Base-by-base conservation (phyloP, 2,888 invertebrate genomes). In the Exocentrus adspersus region DNA sequence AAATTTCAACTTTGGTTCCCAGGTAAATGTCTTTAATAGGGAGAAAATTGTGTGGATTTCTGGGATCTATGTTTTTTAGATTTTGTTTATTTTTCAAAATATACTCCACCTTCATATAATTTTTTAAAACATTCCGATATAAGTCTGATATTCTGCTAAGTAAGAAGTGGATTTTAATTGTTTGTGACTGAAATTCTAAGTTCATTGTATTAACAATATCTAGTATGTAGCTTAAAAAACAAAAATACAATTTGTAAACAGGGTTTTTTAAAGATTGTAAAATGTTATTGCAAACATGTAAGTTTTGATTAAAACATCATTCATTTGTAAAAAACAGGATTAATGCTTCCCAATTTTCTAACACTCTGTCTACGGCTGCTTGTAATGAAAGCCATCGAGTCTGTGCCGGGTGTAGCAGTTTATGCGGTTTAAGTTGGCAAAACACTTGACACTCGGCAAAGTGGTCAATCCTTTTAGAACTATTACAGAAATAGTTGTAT, bases 131-230 rank as follows among this genome's bases (percentile, higher is more conserved):
- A 19, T 53, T 53, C 37, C 37, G 58, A 14, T 60, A 65, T 10
- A 65, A 48, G 10, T n/a, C 14, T 12, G 32, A 41, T 9, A 62
- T 28, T 53, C 50, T 65, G 7, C 21, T n/a, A 9, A 46, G 24
- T n/a, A 65, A 20, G 10, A 42, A n/a, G 50, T 65, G 62, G 4
- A 65, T 59, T 60, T 58, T 48, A 19, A 20, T 32, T 21, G 37
- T 37, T 58, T 60, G 46, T 16, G 45, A 54, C 30, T 62, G 65
- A 10, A 48, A 48, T 12, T 48, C 48, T 12, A 48, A 9, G 21
- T 48, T 48, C n/a, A 48, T 9, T 48, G 48, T 60, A 24, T 67
- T 67, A 10, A 67, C 62, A n/a, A 67, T 59, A 14, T 62, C 59
- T 19, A 59, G 37, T 53, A 53, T 30, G 30, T 67, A 67, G 28